Base-by-base conservation (phyloP, 2,888 invertebrate genomes). In the Plutella xylostella region DNA sequence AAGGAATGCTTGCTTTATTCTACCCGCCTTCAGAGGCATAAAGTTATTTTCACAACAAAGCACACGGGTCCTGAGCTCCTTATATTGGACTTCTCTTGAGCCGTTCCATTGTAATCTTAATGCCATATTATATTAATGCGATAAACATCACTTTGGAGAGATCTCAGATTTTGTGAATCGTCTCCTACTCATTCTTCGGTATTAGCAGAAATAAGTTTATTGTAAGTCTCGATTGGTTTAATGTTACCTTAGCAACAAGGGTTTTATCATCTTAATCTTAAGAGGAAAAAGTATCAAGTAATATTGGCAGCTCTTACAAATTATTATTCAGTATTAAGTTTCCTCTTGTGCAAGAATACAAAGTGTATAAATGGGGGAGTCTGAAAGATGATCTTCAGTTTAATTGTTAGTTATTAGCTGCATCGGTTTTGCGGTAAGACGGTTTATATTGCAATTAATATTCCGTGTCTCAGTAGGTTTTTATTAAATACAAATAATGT, bases 41-140 rank as follows among this genome's bases (percentile, higher is more conserved):
- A 80, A 73, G 79, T 76, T 82, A 82, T 83, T 76, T 76, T 75
- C 79, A 74, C 80, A 80, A 82, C 82, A 83, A 82, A 78, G 80
- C 75, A 67, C 57, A 61, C 66, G 63, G 65, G 67, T 60, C 68
- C 69, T 67, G 72, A 79, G 78, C 77, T 72, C 68, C 77, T 76
- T 77, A 80, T 76, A 79, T 80, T 82, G 80, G 76, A 69, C 76
- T 75, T 76, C 73, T 78, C 74, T 74, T 70, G 74, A 80, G 72
- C 78, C 78, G 69, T 57, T 60, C 79, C 71, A 82, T 83, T 83
- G 82, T 83, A 68, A 76, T 77, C 79, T 75, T 80, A 83, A 82
- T 80, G 73, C 78, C 62, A 71, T 78, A 80, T 80, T 79, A 82
- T 79, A 82, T 80, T 82, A 82, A 83, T 80, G 76, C 82, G 83